Evolutionary conservation across 2,113 vertebrate species (phyloP).

Genomic region (Prochilodus magdalenae): DNA sequence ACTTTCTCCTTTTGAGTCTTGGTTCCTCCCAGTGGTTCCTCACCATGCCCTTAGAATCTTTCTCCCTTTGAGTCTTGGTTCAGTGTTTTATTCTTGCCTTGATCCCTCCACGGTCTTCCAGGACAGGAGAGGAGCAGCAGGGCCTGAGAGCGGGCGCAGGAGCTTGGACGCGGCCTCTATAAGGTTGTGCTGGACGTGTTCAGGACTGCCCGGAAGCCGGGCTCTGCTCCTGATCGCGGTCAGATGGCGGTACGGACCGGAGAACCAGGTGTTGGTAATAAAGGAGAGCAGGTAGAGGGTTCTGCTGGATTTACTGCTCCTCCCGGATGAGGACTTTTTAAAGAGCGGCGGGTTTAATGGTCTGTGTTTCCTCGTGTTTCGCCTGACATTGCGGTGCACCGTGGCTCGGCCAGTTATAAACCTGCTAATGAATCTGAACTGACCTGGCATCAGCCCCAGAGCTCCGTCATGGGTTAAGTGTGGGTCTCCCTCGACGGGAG

Average conservation of each 20-base stretch:
- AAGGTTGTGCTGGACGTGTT: no score
- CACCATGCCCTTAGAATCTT: no score
- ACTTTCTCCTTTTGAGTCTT: no score
- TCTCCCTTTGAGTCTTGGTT: no score
- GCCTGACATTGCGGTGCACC: conserved; percentile 51
- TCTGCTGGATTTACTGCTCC: conserved; percentile 30
- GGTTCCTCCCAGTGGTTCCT: no score
- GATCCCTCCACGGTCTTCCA: no score
- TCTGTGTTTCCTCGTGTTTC: conserved; percentile 56
- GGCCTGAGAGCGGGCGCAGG: no score
- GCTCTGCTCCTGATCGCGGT: neutral
- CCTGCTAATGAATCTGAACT: conserved; percentile 49
- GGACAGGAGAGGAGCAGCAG: no score
- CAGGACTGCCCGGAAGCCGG: no score
- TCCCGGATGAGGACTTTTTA: conserved; percentile 36
- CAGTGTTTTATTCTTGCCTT: no score
- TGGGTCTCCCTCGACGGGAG: conserved; percentile 35
- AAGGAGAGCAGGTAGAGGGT: conserved; percentile 28
- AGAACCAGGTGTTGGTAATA: conserved; percentile 44
- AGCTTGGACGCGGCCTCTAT: no score
- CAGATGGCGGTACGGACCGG: neutral
- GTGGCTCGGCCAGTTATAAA: conserved; percentile 43
- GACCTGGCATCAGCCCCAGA: conserved; percentile 45
- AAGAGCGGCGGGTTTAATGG: conserved; percentile 52
- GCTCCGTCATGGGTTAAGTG: conserved; percentile 41